These are phyloP conservation scores for Tetrapedia diversipes DNA, from an alignment of 2,888 invertebrate genomes.

Conservation along the genomic window DNA sequence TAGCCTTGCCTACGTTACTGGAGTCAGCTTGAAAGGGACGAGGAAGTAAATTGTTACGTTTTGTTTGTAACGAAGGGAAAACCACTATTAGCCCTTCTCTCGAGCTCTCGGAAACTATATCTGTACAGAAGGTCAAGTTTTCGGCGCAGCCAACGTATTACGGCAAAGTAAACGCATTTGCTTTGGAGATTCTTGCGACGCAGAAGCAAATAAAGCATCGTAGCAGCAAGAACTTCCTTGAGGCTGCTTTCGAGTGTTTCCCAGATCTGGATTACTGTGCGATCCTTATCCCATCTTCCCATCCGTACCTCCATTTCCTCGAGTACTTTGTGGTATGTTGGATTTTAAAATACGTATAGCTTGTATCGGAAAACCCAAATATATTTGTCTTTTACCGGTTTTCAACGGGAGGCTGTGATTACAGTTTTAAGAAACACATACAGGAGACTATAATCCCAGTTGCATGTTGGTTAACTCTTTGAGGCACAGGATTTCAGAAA, in stretches of 20 bases:
- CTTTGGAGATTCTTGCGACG: constrained; percentile 86
- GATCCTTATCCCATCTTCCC: constrained; percentile 84
- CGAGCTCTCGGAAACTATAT: background rate
- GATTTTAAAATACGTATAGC: too few species aligned
- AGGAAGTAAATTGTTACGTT: background rate
- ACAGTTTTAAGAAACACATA: too few species aligned
- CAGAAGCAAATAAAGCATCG: constrained; percentile 84
- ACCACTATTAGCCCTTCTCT: background rate
- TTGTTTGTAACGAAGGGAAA: constrained; percentile 8
- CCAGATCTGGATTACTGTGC: constrained; percentile 87
- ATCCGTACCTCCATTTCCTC: constrained; percentile 84
- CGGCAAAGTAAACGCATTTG: constrained; percentile 86
- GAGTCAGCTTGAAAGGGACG: too few species aligned
- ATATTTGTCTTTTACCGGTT: too few species aligned
- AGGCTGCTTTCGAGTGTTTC: constrained; percentile 87
- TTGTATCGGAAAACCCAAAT: too few species aligned
- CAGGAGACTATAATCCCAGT: too few species aligned
- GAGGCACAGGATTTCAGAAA: too few species aligned
- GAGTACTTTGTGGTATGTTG: constrained; percentile 85
- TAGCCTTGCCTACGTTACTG: background rate
- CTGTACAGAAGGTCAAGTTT: background rate
- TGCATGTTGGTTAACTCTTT: too few species aligned
- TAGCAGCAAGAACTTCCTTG: constrained; percentile 85
- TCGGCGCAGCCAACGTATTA: constrained; percentile 29
- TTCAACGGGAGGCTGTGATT: too few species aligned